These are phyloP conservation scores for Leptura quadrifasciata DNA, from an alignment of 2,888 invertebrate genomes.

Conservation along the genomic window DNA sequence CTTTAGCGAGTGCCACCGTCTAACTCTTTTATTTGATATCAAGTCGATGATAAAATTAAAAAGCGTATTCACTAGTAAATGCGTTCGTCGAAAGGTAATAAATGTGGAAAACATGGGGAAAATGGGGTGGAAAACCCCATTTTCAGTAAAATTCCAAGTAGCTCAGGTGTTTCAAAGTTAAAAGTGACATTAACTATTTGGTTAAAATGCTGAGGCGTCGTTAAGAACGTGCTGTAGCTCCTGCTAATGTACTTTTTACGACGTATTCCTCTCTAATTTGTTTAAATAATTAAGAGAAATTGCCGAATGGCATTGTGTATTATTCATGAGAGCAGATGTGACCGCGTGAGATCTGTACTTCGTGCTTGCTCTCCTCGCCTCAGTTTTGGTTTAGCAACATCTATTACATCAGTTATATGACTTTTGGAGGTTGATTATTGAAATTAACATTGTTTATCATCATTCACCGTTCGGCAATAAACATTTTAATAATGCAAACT, in stretches of 20 bases:
- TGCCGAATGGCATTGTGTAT: slow-evolving; percentile 31
- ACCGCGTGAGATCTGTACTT: slow-evolving; percentile 23
- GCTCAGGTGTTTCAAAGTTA: slow-evolving; percentile 40
- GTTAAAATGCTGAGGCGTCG: slow-evolving; percentile 18
- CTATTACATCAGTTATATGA: too few species aligned
- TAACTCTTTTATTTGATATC: too few species aligned
- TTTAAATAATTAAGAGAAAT: slow-evolving; percentile 51
- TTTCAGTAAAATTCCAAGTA: slow-evolving; percentile 20
- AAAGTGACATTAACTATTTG: slow-evolving; percentile 38
- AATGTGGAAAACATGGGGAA: too few species aligned
- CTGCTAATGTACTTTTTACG: slow-evolving; percentile 45
- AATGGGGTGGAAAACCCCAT: too few species aligned
- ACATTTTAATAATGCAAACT: too few species aligned
- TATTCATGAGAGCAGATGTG: slow-evolving; percentile 51
- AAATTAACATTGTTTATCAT: too few species aligned
- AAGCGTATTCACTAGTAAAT: not conserved
- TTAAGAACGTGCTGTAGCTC: slow-evolving; percentile 2
- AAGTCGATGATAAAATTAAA: not conserved
- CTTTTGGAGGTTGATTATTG: too few species aligned
- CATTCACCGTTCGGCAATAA: too few species aligned
- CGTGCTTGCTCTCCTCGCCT: slow-evolving; percentile 5
- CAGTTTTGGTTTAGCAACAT: slow-evolving; percentile 9
- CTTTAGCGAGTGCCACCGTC: too few species aligned
- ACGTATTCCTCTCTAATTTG: slow-evolving; percentile 40
- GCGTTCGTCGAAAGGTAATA: not conserved